phyloP scores from a whole-genome alignment of 2,797 vertebrate genomes.

The Pantherophis alleghaniensis region DNA sequence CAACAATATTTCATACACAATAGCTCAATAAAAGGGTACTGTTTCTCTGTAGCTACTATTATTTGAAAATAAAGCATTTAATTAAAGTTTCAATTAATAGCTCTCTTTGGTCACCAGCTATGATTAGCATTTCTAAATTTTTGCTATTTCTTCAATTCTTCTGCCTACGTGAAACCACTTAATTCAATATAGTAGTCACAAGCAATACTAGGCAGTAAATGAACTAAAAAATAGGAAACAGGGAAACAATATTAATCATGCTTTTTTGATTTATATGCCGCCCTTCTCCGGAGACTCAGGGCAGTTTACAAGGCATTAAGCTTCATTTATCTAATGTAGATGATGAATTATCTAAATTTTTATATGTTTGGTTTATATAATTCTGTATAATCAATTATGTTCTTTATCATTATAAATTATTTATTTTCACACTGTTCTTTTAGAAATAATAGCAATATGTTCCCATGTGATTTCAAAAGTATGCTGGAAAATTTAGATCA shows the following conservation, averaged over 20 bases:
- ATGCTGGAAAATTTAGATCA: neutral
- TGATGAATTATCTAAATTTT: neutral
- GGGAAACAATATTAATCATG: neutral
- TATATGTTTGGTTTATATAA: neutral
- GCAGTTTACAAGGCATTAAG: too few relatives aligned
- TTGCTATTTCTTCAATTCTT: neutral
- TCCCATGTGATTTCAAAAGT: neutral
- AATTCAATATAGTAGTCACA: neutral
- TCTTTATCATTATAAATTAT: neutral
- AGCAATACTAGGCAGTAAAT: slow-evolving; percentile 5
- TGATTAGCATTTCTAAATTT: neutral
- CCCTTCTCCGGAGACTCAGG: too few relatives aligned
- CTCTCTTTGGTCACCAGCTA: neutral
- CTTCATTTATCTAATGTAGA: neutral
- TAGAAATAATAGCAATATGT: neutral
- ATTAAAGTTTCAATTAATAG: neutral
- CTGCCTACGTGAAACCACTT: neutral
- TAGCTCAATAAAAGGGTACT: neutral
- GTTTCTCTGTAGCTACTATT: neutral
- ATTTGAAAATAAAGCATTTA: neutral
- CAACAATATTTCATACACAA: neutral
- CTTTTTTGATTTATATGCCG: neutral
- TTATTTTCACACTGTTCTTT: slow-evolving; percentile 6
- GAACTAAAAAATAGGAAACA: neutral
- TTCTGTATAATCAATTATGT: neutral